phyloP scores from a whole-genome alignment of 2,113 vertebrate species.

The Cochlearius cochlearius region DNA sequence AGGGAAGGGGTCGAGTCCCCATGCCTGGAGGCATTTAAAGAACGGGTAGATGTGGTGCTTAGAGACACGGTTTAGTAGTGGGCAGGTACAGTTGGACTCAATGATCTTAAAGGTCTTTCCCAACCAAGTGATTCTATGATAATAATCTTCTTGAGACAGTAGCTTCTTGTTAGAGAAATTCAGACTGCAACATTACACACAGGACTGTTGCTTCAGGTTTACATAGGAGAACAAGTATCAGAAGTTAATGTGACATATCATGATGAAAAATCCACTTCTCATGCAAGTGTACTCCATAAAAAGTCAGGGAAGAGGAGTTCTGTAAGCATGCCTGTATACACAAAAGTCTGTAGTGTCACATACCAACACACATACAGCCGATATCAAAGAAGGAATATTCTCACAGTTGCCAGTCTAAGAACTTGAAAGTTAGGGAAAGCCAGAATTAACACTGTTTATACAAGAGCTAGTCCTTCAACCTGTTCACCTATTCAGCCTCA shows the following conservation, averaged over 20 bases:
- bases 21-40: too few relatives aligned
- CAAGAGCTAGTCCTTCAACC: background rate
- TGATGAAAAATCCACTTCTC: background rate
- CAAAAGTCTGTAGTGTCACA: background rate
- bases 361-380: background rate
- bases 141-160: background rate
- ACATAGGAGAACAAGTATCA: background rate
- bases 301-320: background rate
- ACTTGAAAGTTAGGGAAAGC: background rate
- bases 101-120: too few relatives aligned
- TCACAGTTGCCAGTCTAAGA: background rate
- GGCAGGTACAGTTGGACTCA: too few relatives aligned
- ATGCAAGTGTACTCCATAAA: background rate
- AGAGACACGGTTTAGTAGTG: too few relatives aligned
- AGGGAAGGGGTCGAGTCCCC: too few relatives aligned
- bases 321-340: background rate
- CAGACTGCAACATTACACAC: background rate
- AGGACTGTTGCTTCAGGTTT: constrained; percentile 13
- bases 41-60: too few relatives aligned
- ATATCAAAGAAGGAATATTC: background rate
- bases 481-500: background rate
- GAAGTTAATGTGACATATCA: background rate
- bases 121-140: too few relatives aligned
- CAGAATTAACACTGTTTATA: background rate
- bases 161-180: background rate